Conservation (phyloP, 2,888 invertebrate species). For the Xylocampa areola region DNA sequence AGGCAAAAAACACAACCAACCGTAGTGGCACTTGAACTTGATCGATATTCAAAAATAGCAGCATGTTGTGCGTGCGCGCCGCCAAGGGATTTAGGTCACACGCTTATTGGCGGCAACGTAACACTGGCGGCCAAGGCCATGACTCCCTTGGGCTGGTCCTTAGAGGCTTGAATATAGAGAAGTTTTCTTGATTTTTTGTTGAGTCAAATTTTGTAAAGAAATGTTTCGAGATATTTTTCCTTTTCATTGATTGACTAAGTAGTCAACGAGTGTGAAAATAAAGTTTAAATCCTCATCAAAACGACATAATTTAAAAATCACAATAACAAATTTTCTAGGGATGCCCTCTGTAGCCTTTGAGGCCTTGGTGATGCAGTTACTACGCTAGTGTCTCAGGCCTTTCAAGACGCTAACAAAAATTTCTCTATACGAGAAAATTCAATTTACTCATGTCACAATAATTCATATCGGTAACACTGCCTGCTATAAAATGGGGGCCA, state of each 20-base stretch:
- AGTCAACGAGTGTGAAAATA: no score
- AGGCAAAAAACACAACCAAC: conserved; percentile 37
- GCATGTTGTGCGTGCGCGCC: conserved; percentile 62
- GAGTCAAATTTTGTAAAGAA: not conserved
- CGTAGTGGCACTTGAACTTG: conserved; percentile 77
- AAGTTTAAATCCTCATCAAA: no score
- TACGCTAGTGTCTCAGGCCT: no score
- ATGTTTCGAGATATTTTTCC: no score
- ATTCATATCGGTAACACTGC: conserved; percentile 29
- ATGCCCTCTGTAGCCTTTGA: no score
- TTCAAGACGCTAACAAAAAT: no score
- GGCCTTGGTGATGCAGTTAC: no score
- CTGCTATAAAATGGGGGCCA: conserved; percentile 13
- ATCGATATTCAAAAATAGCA: conserved; percentile 82
- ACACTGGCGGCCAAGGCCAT: conserved; percentile 81
- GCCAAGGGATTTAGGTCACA: conserved; percentile 83
- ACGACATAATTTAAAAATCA: no score
- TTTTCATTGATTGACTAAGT: no score
- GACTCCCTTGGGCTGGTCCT: conserved; percentile 53
- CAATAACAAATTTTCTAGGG: not conserved
- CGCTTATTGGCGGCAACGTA: conserved; percentile 81
- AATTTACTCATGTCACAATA: conserved; percentile 7
- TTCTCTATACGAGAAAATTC: no score
- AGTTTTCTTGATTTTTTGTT: not conserved
- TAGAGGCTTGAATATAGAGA: conserved; percentile 2